A percentile compares a stretch with the other conserved stretches of the same genome.
These are phyloP conservation scores for Eristalis tenax DNA, from an alignment of 2,888 invertebrate genomes.

Conservation along the genomic window DNA sequence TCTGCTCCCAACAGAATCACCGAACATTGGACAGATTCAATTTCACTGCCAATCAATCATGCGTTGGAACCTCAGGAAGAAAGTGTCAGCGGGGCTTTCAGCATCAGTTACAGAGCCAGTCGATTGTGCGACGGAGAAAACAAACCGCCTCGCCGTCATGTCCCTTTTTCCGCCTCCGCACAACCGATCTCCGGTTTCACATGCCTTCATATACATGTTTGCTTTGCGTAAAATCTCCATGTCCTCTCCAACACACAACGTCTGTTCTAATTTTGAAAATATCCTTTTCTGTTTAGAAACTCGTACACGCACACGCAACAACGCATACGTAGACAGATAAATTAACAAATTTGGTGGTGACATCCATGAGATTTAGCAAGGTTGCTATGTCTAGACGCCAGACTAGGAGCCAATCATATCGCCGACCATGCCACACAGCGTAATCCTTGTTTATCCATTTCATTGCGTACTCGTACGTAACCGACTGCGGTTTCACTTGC, in stretches of 20 bases:
- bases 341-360: slow-evolving; percentile 60
- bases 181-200: slow-evolving; percentile 64
- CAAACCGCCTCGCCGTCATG: slow-evolving; percentile 68
- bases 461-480: slow-evolving; percentile 22
- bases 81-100: slow-evolving; percentile 68
- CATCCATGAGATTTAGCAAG: slow-evolving; percentile 57
- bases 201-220: slow-evolving; percentile 22
- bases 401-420: slow-evolving; percentile 69
- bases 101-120: slow-evolving; percentile 56
- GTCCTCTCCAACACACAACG: slow-evolving; percentile 25
- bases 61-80: slow-evolving; percentile 66
- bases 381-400: slow-evolving; percentile 62
- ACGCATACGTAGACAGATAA: slow-evolving; percentile 26
- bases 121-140: slow-evolving; percentile 47
- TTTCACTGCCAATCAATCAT: slow-evolving; percentile 71
- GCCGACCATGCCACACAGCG: slow-evolving; percentile 50
- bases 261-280: slow-evolving; percentile 54
- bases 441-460: slow-evolving; percentile 68
- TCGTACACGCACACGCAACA: neutral
- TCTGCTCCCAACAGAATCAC: slow-evolving; percentile 28
- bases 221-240: slow-evolving; percentile 55
- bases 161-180: slow-evolving; percentile 37
- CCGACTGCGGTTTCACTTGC: slow-evolving; percentile 51
- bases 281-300: slow-evolving; percentile 9
- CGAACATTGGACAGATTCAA: slow-evolving; percentile 57